These are phyloP conservation scores for Dromas ardeola DNA, from an alignment of 2,113 vertebrate genomes.

Conservation along the genomic window DNA sequence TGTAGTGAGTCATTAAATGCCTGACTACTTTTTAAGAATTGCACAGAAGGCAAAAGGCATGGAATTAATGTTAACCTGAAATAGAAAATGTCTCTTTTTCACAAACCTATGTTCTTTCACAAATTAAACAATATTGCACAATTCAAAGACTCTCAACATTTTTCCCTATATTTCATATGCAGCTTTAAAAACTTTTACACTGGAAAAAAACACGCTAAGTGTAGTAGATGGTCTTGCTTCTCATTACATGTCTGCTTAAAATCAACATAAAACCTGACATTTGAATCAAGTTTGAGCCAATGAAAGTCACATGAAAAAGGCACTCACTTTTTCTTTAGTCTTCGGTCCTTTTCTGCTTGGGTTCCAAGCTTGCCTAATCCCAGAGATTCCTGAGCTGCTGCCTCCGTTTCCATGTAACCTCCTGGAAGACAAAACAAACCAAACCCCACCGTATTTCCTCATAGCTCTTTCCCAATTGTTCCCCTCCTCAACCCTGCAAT, in stretches of 20 bases:
- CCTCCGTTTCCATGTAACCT: constrained; percentile 88
- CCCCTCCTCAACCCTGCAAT: not conserved
- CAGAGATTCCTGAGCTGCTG: constrained; percentile 88
- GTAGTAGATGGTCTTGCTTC: not conserved
- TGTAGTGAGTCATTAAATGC: not conserved
- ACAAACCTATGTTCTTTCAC: not conserved
- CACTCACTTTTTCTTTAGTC: constrained; percentile 98
- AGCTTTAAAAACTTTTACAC: not conserved
- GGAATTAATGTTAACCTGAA: not conserved
- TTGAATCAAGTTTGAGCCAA: not conserved
- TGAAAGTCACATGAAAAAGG: not conserved
- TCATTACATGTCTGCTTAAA: not conserved
- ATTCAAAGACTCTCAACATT: not conserved
- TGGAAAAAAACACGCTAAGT: not conserved
- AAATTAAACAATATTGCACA: not conserved
- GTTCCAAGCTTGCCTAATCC: constrained; percentile 93
- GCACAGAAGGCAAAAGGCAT: not conserved
- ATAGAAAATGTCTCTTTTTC: not conserved
- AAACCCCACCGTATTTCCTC: not conserved
- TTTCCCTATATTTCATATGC: not conserved
- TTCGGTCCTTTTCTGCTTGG: constrained; percentile 96
- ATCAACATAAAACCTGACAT: not conserved
- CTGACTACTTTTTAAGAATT: not conserved
- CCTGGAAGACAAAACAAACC: constrained; percentile 69
- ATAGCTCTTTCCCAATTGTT: not conserved